Conservation (phyloP, 2,797 vertebrate genomes). For the Xenops minutus region DNA sequence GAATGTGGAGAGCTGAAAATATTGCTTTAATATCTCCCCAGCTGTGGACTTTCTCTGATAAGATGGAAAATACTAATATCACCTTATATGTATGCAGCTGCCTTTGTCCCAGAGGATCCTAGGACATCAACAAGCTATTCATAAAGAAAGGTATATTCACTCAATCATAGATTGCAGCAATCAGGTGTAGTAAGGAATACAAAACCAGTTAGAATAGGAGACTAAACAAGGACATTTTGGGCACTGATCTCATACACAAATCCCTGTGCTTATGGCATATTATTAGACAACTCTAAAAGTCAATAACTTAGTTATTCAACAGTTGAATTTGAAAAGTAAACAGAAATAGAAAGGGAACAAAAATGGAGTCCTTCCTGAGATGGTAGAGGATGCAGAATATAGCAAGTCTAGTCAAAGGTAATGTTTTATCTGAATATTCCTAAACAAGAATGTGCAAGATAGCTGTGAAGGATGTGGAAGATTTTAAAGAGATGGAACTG, state of each 20-base stretch:
- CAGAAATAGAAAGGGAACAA: background rate
- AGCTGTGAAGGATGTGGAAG: background rate
- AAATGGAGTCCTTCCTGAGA: background rate
- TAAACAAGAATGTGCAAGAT: background rate
- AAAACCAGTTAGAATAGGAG: background rate
- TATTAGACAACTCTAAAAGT: background rate
- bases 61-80: constrained; percentile 51
- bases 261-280: background rate
- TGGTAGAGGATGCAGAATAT: background rate
- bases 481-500: background rate
- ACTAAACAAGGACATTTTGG: background rate
- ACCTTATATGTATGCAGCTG: constrained; percentile 36
- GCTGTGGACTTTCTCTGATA: constrained; percentile 34
- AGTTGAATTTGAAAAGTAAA: background rate
- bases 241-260: background rate
- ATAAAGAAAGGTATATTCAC: constrained; percentile 22
- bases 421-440: background rate
- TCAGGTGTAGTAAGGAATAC: background rate
- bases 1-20: constrained; percentile 43
- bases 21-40: constrained; percentile 60
- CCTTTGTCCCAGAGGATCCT: constrained; percentile 22
- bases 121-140: constrained; percentile 10
- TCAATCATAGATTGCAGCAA: background rate
- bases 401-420: background rate
- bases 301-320: background rate